Conservation (phyloP, 2,797 vertebrate genomes). For the Danio tinwini region DNA sequence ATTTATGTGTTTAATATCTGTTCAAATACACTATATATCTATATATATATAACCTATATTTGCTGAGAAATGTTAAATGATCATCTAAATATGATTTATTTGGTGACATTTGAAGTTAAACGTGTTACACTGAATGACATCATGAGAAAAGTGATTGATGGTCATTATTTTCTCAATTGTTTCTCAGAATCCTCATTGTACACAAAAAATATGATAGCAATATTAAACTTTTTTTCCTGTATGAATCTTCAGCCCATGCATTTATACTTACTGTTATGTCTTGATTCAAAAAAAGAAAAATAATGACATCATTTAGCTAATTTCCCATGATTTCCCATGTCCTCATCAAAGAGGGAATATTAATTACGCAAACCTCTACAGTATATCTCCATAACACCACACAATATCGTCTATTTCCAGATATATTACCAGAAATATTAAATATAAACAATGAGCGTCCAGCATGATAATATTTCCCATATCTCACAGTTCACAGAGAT, state of each 20-base stretch:
- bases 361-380: not conserved
- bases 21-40: no score
- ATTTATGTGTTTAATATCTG: no score
- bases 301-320: slow-evolving; percentile 2
- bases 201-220: no score
- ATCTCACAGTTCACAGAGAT: slow-evolving; percentile 17
- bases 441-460: not conserved
- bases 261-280: not conserved
- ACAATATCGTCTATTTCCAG: slow-evolving; percentile 7
- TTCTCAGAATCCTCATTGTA: no score
- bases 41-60: no score
- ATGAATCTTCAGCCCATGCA: not conserved
- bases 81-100: no score
- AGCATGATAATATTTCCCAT: not conserved
- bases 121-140: no score
- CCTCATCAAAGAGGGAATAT: slow-evolving; percentile 17
- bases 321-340: slow-evolving; percentile 1
- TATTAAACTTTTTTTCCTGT: no score
- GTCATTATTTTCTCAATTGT: no score
- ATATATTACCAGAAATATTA: not conserved
- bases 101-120: no score
- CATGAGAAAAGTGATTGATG: no score
- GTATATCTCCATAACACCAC: not conserved
- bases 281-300: not conserved
- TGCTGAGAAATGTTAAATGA: no score